Conservation (phyloP, 2,113 vertebrate genomes). For the Dolichotis patagonum region DNA sequence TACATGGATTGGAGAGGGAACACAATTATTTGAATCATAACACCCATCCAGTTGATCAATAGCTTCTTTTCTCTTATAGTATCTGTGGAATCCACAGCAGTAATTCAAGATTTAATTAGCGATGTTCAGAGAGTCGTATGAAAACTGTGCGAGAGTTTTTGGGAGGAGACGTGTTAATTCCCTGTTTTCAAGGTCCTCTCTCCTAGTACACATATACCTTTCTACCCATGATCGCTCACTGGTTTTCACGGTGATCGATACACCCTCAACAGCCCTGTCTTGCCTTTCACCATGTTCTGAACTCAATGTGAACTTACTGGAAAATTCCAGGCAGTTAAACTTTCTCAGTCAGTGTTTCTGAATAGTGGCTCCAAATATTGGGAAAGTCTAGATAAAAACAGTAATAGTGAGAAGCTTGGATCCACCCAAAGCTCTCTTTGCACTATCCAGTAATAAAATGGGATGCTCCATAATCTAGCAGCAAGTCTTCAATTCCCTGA, state of each 20-base stretch:
- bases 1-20: not conserved
- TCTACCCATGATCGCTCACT: not conserved
- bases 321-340: not conserved
- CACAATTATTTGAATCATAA: not conserved
- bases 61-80: not conserved
- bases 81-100: not conserved
- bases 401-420: not conserved
- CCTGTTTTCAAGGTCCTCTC: not conserved
- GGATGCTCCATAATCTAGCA: not conserved
- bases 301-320: not conserved
- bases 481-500: not conserved
- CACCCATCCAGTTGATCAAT: not conserved
- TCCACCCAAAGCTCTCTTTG: not conserved
- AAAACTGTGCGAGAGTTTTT: not conserved
- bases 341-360: not conserved
- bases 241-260: not conserved
- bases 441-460: not conserved
- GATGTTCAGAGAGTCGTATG: not conserved
- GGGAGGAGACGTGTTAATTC: not conserved
- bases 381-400: not conserved
- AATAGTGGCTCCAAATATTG: not conserved
- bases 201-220: not conserved
- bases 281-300: not conserved
- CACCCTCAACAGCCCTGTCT: not conserved
- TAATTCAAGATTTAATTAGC: not conserved